Evolutionary conservation across 2,888 invertebrate species (phyloP).

Genomic region (Thereva nobilitata): DNA sequence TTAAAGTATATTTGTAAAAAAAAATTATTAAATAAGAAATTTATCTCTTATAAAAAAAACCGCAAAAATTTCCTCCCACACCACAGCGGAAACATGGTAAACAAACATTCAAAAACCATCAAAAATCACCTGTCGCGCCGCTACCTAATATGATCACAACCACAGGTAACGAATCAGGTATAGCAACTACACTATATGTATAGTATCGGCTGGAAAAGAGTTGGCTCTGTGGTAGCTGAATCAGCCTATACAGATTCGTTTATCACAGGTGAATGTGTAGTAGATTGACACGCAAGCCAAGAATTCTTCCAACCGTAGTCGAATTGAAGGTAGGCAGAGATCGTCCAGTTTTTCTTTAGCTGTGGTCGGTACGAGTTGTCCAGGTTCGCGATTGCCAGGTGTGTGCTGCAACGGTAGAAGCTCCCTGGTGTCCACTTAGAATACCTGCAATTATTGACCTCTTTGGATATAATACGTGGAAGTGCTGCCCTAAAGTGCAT

Average conservation of each 20-base stretch:
- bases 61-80: too few relatives aligned
- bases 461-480: conserved; percentile 23
- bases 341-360: conserved; percentile 34
- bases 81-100: too few relatives aligned
- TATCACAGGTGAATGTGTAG: conserved; percentile 26
- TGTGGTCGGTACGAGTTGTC: conserved; percentile 18
- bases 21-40: too few relatives aligned
- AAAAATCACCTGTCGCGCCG: too few relatives aligned
- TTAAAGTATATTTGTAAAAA: too few relatives aligned
- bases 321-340: neutral
- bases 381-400: conserved; percentile 10
- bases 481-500: conserved; percentile 10
- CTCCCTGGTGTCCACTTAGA: neutral
- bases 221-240: neutral
- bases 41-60: too few relatives aligned
- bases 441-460: conserved; percentile 24
- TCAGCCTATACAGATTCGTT: conserved; percentile 3
- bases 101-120: too few relatives aligned
- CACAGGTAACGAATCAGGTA: too few relatives aligned
- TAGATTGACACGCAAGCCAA: conserved; percentile 29
- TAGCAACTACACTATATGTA: too few relatives aligned
- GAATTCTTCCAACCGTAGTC: conserved; percentile 23
- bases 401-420: conserved; percentile 25
- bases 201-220: too few relatives aligned
- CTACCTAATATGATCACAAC: too few relatives aligned